A percentile compares a stretch with the other conserved stretches of the same genome.
phyloP scores from a whole-genome alignment of 2,888 invertebrate species.

The Erynnis tages region DNA sequence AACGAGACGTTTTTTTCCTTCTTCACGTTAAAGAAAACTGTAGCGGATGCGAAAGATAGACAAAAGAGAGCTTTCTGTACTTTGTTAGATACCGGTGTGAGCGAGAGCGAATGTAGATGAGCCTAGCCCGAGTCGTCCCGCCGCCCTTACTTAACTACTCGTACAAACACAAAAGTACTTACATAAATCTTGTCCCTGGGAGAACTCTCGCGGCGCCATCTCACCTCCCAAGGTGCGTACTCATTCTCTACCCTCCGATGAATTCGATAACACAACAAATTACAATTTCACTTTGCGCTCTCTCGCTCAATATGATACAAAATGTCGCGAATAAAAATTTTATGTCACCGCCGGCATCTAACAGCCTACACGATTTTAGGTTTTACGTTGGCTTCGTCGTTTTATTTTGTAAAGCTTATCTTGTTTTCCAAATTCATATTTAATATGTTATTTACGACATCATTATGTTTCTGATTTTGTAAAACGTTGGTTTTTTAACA shows the following conservation, averaged over 20 bases:
- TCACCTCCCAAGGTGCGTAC: slow-evolving; percentile 65
- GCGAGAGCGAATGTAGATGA: slow-evolving; percentile 76
- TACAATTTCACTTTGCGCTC: slow-evolving; percentile 58
- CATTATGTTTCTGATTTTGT: slow-evolving; percentile 1
- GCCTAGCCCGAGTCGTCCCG: slow-evolving; percentile 48
- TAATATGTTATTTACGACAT: slow-evolving; percentile 9
- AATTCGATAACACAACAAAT: slow-evolving; percentile 60
- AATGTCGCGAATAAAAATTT: slow-evolving; percentile 23
- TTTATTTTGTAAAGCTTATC: slow-evolving; percentile 20
- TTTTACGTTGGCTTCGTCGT: slow-evolving; percentile 18
- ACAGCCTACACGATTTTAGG: slow-evolving; percentile 25
- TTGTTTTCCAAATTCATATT: slow-evolving; percentile 20
- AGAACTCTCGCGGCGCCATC: slow-evolving; percentile 62
- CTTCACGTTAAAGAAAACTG: slow-evolving; percentile 66
- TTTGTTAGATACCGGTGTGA: slow-evolving; percentile 67
- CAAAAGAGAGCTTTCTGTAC: slow-evolving; percentile 67
- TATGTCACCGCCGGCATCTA: slow-evolving; percentile 19
- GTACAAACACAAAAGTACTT: slow-evolving; percentile 79
- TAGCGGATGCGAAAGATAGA: slow-evolving; percentile 72
- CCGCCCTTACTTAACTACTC: slow-evolving; percentile 70
- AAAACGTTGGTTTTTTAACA: slow-evolving; percentile 9
- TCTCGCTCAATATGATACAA: slow-evolving; percentile 42
- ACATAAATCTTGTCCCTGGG: slow-evolving; percentile 78
- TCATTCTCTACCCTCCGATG: slow-evolving; percentile 53
- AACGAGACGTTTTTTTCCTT: slow-evolving; percentile 67